Conservation (phyloP, 2,888 invertebrate species). For the Timandra comae region DNA sequence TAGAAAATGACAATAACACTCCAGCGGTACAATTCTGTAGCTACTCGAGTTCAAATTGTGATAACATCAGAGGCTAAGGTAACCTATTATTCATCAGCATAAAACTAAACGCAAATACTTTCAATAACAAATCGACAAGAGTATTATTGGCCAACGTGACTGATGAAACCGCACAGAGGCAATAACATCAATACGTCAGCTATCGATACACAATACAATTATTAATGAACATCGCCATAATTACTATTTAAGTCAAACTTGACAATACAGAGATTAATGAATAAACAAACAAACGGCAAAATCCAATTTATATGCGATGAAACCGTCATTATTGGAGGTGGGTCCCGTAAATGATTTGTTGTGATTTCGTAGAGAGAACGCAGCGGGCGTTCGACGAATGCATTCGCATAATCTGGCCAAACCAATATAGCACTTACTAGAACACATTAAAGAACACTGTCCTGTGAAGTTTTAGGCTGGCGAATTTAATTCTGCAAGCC, state of each 20-base stretch:
- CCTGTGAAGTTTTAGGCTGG: conserved; percentile 23
- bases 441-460: conserved; percentile 35
- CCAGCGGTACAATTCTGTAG: too few relatives aligned
- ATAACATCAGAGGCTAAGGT: too few relatives aligned
- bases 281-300: conserved; percentile 50
- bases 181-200: conserved; percentile 5
- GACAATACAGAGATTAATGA: conserved; percentile 35
- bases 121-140: too few relatives aligned
- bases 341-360: conserved; percentile 72
- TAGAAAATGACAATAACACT: too few relatives aligned
- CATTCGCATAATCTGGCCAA: conserved; percentile 47
- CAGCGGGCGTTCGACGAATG: conserved; percentile 71
- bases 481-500: conserved; percentile 66
- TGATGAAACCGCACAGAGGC: too few relatives aligned
- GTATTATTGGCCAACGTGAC: too few relatives aligned
- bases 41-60: too few relatives aligned
- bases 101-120: too few relatives aligned
- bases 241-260: conserved; percentile 6
- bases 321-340: conserved; percentile 71
- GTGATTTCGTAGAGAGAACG: conserved; percentile 69
- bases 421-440: conserved; percentile 36
- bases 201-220: conserved; percentile 17
- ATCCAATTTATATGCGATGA: conserved; percentile 64
- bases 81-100: too few relatives aligned
- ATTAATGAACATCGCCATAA: conserved; percentile 9